These are phyloP conservation scores for Epistrophe grossulariae DNA, from an alignment of 2,888 invertebrate genomes.

Conservation along the genomic window DNA sequence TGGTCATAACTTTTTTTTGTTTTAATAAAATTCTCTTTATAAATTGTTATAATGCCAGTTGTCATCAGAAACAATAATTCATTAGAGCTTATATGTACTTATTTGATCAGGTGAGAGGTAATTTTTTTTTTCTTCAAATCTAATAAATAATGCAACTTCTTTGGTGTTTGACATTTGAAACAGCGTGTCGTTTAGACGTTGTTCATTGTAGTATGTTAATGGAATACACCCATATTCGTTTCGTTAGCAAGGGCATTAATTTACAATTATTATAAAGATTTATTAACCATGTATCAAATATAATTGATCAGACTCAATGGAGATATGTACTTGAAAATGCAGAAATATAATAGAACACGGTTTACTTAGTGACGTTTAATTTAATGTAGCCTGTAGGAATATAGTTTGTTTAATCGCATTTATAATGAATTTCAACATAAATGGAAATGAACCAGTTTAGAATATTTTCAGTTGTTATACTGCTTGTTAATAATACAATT, in stretches of 20 bases:
- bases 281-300: slow-evolving; percentile 42
- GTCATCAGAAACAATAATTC: slow-evolving; percentile 35
- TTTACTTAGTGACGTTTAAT: neutral
- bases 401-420: neutral
- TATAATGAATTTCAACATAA: neutral
- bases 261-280: slow-evolving; percentile 60
- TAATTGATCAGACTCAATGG: slow-evolving; percentile 27
- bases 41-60: slow-evolving; percentile 22
- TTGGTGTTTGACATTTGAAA: slow-evolving; percentile 53
- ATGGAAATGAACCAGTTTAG: slow-evolving; percentile 10
- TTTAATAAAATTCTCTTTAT: slow-evolving; percentile 37
- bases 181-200: slow-evolving; percentile 31
- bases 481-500: slow-evolving; percentile 21
- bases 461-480: slow-evolving; percentile 18
- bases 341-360: slow-evolving; percentile 45
- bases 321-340: slow-evolving; percentile 33
- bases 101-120: slow-evolving; percentile 65
- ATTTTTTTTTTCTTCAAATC: slow-evolving; percentile 11
- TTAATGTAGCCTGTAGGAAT: too few relatives aligned
- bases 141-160: slow-evolving; percentile 47
- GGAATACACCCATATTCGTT: slow-evolving; percentile 43
- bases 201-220: slow-evolving; percentile 44
- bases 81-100: slow-evolving; percentile 43
- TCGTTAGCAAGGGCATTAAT: slow-evolving; percentile 43
- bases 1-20: slow-evolving; percentile 19